Evolutionary conservation across 2,797 vertebrate genomes (phyloP).

Genomic region (Sebastolobus alascanus): DNA sequence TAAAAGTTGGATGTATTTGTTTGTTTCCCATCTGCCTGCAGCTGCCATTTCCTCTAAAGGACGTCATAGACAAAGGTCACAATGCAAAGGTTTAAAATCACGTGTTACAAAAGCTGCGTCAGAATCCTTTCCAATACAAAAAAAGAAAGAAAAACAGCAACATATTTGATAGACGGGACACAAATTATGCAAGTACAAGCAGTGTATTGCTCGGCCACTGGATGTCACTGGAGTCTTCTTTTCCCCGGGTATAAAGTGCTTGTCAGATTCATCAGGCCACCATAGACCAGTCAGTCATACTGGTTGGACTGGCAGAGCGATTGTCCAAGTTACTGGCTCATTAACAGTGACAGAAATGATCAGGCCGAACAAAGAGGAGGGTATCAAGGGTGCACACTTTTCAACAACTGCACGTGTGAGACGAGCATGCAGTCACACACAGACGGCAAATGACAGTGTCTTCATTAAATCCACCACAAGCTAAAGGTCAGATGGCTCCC

Average conservation of each 20-base stretch:
- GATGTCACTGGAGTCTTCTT: constrained; percentile 69
- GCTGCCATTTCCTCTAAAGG: neutral
- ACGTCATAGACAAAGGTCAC: neutral
- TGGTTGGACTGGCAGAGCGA: constrained; percentile 25
- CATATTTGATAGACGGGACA: neutral
- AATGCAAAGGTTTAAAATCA: neutral
- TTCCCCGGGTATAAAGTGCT: neutral
- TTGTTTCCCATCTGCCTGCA: neutral
- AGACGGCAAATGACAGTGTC: constrained; percentile 64
- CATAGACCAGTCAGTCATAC: constrained; percentile 10
- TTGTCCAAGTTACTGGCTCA: constrained; percentile 31
- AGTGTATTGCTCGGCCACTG: constrained; percentile 45
- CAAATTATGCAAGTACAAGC: neutral
- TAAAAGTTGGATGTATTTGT: neutral
- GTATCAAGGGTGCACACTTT: constrained; percentile 10
- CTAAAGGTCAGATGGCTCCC: constrained; percentile 80
- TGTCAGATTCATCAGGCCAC: neutral
- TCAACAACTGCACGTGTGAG: constrained; percentile 55
- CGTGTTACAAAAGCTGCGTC: neutral
- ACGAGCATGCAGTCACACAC: constrained; percentile 37
- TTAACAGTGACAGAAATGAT: constrained; percentile 33
- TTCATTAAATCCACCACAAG: constrained; percentile 72
- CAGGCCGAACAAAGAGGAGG: constrained; percentile 32
- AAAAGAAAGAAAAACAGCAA: neutral
- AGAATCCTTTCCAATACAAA: neutral